Conservation (phyloP, 2,888 invertebrate genomes). For the Sarcophaga subvicina region DNA sequence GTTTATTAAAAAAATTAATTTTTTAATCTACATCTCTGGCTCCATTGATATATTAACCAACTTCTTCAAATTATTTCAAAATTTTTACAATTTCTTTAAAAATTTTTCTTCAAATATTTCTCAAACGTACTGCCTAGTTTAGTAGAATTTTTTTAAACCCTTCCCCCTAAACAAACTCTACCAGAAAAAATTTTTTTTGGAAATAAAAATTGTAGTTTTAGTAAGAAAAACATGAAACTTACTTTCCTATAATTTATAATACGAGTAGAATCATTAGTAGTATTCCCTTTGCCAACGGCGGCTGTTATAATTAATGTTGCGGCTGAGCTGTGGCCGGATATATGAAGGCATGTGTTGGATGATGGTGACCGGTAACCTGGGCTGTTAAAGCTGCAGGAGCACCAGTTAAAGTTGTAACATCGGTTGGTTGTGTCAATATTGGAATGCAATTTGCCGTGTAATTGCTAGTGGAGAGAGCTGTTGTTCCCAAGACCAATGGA, state of each 20-base stretch:
- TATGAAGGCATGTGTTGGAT: constrained; percentile 69
- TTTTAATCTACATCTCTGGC: no score
- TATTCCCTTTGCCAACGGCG: background rate
- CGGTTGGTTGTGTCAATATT: constrained; percentile 74
- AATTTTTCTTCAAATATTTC: no score
- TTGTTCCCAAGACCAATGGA: constrained; percentile 73
- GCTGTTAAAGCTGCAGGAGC: constrained; percentile 67
- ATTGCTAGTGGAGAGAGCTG: constrained; percentile 73
- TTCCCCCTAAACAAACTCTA: no score
- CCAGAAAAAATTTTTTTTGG: no score
- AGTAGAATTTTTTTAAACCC: no score
- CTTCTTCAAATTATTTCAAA: background rate
- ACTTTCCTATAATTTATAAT: background rate
- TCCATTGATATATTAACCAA: background rate
- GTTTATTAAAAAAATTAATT: no score
- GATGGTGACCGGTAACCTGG: background rate
- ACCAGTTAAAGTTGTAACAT: constrained; percentile 54
- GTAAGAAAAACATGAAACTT: no score
- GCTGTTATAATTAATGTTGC: constrained; percentile 58
- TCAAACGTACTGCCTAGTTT: no score
- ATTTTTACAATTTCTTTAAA: no score
- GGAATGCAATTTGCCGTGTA: constrained; percentile 80
- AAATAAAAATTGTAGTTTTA: no score
- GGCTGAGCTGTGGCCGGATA: constrained; percentile 68
- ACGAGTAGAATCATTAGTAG: background rate